Percentiles rank a stretch among this genome's conserved stretches.
Evolutionary conservation across 2,888 invertebrate genomes (phyloP).

Genomic region (Ectemnius continuus): DNA sequence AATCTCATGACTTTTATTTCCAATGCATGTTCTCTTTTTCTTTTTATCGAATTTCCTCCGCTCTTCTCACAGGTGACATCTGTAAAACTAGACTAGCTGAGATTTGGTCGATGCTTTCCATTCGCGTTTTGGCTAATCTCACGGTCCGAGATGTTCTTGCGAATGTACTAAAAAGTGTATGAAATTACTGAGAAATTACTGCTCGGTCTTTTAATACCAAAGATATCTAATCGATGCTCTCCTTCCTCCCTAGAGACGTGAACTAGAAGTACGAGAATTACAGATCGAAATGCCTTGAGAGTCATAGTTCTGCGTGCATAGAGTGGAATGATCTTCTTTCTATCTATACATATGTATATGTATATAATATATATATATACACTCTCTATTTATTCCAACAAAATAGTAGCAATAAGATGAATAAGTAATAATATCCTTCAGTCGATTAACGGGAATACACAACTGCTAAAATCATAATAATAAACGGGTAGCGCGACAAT

Average conservation of each 20-base stretch:
- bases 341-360: conserved; percentile 9
- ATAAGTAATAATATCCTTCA: conserved; percentile 61
- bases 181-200: background rate
- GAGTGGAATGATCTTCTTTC: conserved; percentile 51
- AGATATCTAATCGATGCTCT: conserved; percentile 10
- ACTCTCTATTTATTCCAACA: conserved; percentile 65
- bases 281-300: conserved; percentile 22
- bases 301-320: conserved; percentile 29
- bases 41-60: background rate
- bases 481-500: conserved; percentile 43
- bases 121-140: conserved; percentile 9
- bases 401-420: conserved; percentile 59
- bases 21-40: conserved; percentile 5
- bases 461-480: conserved; percentile 62
- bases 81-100: conserved; percentile 28
- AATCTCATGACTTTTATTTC: conserved; percentile 13
- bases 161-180: conserved; percentile 4
- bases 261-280: conserved; percentile 32
- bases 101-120: conserved; percentile 15
- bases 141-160: background rate
- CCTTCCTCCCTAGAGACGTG: conserved; percentile 5
- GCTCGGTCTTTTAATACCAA: conserved; percentile 6
- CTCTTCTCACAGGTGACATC: conserved; percentile 18
- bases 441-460: conserved; percentile 62
- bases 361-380: conserved; percentile 20